These are phyloP conservation scores for Camponotus floridanus DNA, from an alignment of 1,140 invertebrate species.

Conservation along the genomic window DNA sequence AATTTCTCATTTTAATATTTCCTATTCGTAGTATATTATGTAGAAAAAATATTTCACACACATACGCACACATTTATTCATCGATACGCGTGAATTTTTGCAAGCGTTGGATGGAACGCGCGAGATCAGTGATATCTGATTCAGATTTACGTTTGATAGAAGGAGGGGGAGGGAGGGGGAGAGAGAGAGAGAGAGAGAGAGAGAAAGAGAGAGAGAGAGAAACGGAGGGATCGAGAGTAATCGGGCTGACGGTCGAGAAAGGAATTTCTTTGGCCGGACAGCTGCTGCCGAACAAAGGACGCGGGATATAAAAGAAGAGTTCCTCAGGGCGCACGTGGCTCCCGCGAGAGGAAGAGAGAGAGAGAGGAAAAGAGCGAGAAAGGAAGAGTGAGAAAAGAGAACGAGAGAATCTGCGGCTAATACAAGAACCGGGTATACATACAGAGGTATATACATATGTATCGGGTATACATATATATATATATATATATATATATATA, in stretches of 20 bases:
- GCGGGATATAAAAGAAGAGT: conserved; percentile 82
- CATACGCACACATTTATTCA: background rate
- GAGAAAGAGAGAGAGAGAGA: conserved; percentile 33
- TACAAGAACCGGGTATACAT: conserved; percentile 48
- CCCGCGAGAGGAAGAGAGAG: conserved; percentile 62
- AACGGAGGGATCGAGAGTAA: conserved; percentile 59
- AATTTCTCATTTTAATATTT: conserved; percentile 1
- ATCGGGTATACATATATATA: too few relatives aligned
- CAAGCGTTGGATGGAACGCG: conserved; percentile 27
- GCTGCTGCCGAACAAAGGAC: conserved; percentile 84
- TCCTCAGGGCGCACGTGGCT: conserved; percentile 83
- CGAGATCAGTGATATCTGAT: conserved; percentile 59
- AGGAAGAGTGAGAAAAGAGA: conserved; percentile 22
- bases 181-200: conserved; percentile 4
- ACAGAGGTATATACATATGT: background rate
- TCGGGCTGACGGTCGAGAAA: conserved; percentile 77
- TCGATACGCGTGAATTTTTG: conserved; percentile 35
- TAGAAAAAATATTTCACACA: conserved; percentile 21
- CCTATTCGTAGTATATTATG: background rate
- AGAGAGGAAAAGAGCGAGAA: conserved; percentile 56
- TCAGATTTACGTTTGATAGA: conserved; percentile 52
- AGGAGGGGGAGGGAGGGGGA: background rate
- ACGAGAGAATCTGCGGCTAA: conserved; percentile 62
- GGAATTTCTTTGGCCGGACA: conserved; percentile 84
- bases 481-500: too few relatives aligned